Evolutionary conservation across 2,797 vertebrate species (phyloP).

Genomic region (Sebastes miniatus): DNA sequence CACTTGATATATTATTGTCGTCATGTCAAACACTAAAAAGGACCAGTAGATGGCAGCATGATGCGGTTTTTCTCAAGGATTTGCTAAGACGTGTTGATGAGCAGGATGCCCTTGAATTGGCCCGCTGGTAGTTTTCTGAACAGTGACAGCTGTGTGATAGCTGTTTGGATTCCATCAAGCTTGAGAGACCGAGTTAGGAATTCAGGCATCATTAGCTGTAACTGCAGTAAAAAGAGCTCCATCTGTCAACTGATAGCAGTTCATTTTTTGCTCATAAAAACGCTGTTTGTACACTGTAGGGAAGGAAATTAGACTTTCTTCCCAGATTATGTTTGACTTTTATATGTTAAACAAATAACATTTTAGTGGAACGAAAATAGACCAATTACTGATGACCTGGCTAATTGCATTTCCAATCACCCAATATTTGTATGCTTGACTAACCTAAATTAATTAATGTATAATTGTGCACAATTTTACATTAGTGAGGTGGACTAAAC

Average conservation of each 20-base stretch:
- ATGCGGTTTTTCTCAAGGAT: background rate
- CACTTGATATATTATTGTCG: background rate
- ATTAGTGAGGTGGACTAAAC: background rate
- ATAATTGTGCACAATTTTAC: background rate
- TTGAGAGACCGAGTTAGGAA: conserved; percentile 21
- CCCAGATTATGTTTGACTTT: background rate
- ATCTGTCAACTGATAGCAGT: conserved; percentile 37
- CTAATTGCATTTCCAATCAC: background rate
- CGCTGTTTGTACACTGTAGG: background rate
- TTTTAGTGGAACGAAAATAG: background rate
- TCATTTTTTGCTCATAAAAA: conserved; percentile 24
- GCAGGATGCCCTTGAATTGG: conserved; percentile 42
- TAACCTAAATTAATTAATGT: background rate
- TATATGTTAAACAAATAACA: background rate
- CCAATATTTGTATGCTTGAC: background rate
- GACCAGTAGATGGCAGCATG: conserved; percentile 72
- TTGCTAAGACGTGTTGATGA: background rate
- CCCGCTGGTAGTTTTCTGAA: conserved; percentile 22
- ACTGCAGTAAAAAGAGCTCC: conserved; percentile 28
- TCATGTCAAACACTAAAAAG: background rate
- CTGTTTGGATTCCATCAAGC: conserved; percentile 47
- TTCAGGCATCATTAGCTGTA: conserved; percentile 57
- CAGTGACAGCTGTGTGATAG: conserved; percentile 56
- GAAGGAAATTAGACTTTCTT: background rate
- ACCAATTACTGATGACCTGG: background rate